Conservation (phyloP, 2,797 vertebrate species). For the Ficedula albicollis region DNA sequence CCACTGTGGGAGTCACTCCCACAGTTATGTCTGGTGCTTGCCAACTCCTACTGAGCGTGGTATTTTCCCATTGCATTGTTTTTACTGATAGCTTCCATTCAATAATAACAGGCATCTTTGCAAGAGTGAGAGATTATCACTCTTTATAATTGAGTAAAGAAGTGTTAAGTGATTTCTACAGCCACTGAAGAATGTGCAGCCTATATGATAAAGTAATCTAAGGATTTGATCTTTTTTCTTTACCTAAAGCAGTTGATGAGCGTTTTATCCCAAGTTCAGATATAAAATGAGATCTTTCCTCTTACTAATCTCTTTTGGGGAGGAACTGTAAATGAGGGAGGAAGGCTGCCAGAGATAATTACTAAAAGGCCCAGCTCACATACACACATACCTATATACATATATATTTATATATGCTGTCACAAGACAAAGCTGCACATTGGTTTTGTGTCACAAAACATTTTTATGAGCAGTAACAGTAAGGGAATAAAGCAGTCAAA, state of each 20-base stretch:
- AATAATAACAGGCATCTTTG: slow-evolving; percentile 7
- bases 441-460: not conserved
- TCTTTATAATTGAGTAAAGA: not conserved
- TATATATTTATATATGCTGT: not conserved
- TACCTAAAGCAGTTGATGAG: not conserved
- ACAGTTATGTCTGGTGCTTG: slow-evolving; percentile 23
- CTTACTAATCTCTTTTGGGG: not conserved
- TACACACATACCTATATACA: no score
- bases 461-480: not conserved
- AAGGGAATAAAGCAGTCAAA: not conserved
- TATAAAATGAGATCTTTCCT: not conserved
- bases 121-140: not conserved
- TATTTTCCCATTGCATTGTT: slow-evolving; percentile 60
- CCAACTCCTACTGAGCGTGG: slow-evolving; percentile 47
- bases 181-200: not conserved
- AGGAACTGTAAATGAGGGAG: not conserved
- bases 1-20: slow-evolving; percentile 43
- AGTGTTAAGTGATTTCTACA: not conserved
- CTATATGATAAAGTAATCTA: not conserved
- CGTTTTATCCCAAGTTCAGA: not conserved
- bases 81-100: slow-evolving; percentile 35
- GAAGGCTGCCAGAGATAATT: not conserved
- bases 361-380: not conserved
- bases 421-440: not conserved
- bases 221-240: not conserved